phyloP scores from a whole-genome alignment of 2,888 invertebrate species.

The Suillia variegata region DNA sequence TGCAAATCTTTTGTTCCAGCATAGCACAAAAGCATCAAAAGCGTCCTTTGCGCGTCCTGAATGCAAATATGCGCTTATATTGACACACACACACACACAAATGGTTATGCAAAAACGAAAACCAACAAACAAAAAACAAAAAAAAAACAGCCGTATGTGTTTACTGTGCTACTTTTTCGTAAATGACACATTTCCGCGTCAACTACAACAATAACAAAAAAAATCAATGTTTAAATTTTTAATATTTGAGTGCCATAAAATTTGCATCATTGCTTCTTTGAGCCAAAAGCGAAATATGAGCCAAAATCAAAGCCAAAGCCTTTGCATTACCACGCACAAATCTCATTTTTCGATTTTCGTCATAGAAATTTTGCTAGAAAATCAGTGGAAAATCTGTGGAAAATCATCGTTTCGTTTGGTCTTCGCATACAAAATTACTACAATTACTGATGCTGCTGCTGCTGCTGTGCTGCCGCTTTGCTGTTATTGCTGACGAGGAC shows the following conservation, averaged over 20 bases:
- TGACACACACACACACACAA: too few species aligned
- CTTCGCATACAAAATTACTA: slow-evolving; percentile 6
- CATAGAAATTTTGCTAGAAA: not conserved
- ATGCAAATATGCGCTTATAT: not conserved
- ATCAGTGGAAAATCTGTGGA: not conserved
- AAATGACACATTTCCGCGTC: too few species aligned
- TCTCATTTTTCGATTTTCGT: slow-evolving; percentile 8
- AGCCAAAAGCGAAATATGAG: too few species aligned
- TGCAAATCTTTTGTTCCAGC: slow-evolving; percentile 12
- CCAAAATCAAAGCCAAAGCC: too few species aligned
- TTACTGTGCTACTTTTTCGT: too few species aligned
- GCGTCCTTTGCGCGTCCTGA: not conserved
- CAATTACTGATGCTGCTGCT: slow-evolving; percentile 4
- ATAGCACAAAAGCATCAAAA: not conserved
- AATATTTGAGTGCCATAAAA: too few species aligned
- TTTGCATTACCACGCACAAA: not conserved
- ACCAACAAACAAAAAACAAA: too few species aligned
- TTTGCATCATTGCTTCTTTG: too few species aligned
- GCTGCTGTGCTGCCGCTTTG: not conserved
- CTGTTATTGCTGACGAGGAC: not conserved
- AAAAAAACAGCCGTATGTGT: too few species aligned
- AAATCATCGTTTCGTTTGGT: not conserved
- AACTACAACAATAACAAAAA: too few species aligned
- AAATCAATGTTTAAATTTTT: too few species aligned
- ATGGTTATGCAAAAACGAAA: too few species aligned